A percentile compares a stretch with the other conserved stretches of the same genome.
These are phyloP conservation scores for Drosophila ezoana DNA, from an alignment of 2,888 invertebrate species.

Conservation along the genomic window DNA sequence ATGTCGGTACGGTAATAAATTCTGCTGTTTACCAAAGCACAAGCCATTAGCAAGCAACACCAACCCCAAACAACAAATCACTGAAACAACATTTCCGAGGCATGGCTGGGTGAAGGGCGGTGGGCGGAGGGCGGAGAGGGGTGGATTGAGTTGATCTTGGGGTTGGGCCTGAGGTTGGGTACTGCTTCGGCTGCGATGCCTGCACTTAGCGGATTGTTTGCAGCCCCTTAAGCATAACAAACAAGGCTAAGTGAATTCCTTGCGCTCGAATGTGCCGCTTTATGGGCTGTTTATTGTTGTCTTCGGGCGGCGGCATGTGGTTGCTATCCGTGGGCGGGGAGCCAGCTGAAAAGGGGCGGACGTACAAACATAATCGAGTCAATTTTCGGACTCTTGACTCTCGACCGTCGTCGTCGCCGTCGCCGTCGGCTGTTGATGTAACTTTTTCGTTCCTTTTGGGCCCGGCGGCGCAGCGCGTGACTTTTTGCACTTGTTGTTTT, in stretches of 20 bases:
- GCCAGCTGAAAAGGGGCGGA: conserved; percentile 3
- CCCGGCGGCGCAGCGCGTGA: conserved; percentile 76
- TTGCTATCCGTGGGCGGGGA: conserved; percentile 2
- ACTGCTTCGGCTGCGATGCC: conserved; percentile 35
- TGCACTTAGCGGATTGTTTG: conserved; percentile 85
- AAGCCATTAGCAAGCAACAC: conserved; percentile 83
- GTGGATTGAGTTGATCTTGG: conserved; percentile 12
- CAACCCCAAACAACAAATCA: conserved; percentile 80
- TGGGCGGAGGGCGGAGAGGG: conserved; percentile 1
- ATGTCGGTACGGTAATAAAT: conserved; percentile 71
- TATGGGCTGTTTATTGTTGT: conserved; percentile 81
- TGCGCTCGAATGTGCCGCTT: conserved; percentile 79
- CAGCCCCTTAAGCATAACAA: conserved; percentile 84
- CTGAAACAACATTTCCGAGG: conserved; percentile 75
- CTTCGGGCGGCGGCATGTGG: conserved; percentile 43
- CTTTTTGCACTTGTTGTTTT: conserved; percentile 82
- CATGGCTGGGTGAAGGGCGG: conserved; percentile 9
- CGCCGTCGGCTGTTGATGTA: conserved; percentile 74
- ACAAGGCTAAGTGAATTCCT: conserved; percentile 83
- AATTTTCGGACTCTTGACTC: conserved; percentile 68
- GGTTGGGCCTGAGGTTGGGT: conserved; percentile 27
- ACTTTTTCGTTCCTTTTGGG: conserved; percentile 56
- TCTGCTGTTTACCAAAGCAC: conserved; percentile 80
- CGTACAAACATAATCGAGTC: conserved; percentile 82
- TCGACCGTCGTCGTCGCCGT: conserved; percentile 5